These are phyloP conservation scores for Gobio gobio DNA, from an alignment of 2,113 vertebrate species.

Conservation along the genomic window DNA sequence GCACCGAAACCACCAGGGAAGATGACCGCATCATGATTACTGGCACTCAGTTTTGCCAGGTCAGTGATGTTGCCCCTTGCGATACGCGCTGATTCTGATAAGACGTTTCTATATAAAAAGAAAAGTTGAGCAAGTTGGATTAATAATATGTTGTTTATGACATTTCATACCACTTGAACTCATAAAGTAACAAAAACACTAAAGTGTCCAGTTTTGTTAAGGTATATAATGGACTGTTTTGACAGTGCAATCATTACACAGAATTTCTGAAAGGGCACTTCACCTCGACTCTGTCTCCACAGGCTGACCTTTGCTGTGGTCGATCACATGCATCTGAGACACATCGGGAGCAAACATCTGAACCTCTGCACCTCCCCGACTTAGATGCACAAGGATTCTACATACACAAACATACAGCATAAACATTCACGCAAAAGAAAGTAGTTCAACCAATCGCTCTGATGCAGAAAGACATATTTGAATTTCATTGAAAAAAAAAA, in stretches of 20 bases:
- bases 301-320: slow-evolving; percentile 84
- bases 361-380: slow-evolving; percentile 81
- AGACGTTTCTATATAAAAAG: slow-evolving; percentile 61
- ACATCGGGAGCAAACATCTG: slow-evolving; percentile 86
- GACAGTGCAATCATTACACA: neutral
- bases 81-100: slow-evolving; percentile 68
- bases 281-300: slow-evolving; percentile 73
- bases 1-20: slow-evolving; percentile 71
- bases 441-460: neutral
- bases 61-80: slow-evolving; percentile 65
- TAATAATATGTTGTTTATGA: neutral
- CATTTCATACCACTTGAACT: neutral
- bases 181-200: neutral
- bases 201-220: neutral
- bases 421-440: slow-evolving; percentile 2
- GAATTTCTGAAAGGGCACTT: neutral
- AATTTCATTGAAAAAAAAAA: neutral
- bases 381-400: slow-evolving; percentile 86
- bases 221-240: neutral
- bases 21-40: slow-evolving; percentile 66
- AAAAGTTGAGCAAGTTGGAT: neutral
- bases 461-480: neutral
- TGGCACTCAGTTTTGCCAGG: slow-evolving; percentile 58
- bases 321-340: slow-evolving; percentile 86
- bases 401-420: slow-evolving; percentile 22